Evolutionary conservation across 1,140 invertebrate species (phyloP), one percentile per base, ranked within the genome.

Genomic region (Drosophila rufa): DNA sequence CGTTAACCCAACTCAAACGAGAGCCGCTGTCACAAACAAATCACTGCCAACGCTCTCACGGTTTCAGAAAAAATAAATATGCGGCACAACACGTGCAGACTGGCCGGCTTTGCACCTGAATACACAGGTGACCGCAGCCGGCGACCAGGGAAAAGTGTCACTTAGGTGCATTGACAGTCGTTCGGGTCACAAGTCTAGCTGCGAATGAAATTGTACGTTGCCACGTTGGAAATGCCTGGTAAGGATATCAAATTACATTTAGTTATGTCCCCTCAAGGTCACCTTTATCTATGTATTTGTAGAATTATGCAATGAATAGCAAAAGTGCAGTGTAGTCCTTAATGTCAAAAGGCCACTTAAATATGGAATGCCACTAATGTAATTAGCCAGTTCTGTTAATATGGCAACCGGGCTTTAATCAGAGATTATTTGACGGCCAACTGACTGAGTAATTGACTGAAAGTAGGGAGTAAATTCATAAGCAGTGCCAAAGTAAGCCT

Each of bases 1-100:
- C 43, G 43, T 9, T 56, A 8, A 57, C 33, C 51, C 65, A 27
- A 50, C 65, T 70, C 36, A 59, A n/a, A 25, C 38, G 17, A n/a
- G 27, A 38, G 12, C 22, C 17, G 38, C 59, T 76, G 71, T 53
- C 73, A 76, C 14, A 59, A 53, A 45, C 74, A 76, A 76, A 36
- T 43, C 73, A 47, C 40, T 43, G 61, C 19, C 50, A 57, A 36
- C 17, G 19, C 27, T 58, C 9, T 67, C 17, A 9, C 12, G 30
- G 12, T 17, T 38, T 57, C 5, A 6, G 33, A 40, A 57, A 36
- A 42, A 64, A 46, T 45, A 61, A 33, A 60, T 14, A 50, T 65
- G 45, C 57, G 42, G 19, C 60, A n/a, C 25, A 65, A 38, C 81
- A 65, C 76, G 66, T 68, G 81, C 62, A 73, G 77, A 73, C 66